These are phyloP conservation scores for Chironomus riparius DNA, from an alignment of 2,888 invertebrate genomes.

Conservation along the genomic window DNA sequence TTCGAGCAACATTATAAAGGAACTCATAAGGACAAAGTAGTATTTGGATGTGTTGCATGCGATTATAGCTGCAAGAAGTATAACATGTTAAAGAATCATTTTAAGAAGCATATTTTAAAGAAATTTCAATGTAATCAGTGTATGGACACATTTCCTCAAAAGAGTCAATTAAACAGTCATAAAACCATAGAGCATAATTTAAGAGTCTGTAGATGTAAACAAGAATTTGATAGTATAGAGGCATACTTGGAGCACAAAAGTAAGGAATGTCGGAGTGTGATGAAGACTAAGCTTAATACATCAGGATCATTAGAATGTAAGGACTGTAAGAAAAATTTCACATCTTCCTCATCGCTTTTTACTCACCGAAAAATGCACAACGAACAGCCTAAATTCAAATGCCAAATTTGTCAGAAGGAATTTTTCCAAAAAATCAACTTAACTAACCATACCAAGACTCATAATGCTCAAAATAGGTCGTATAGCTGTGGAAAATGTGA, in stretches of 20 bases:
- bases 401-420: conserved; percentile 43
- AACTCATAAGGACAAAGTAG: neutral
- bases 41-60: conserved; percentile 5
- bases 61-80: conserved; percentile 14
- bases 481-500: conserved; percentile 41
- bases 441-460: conserved; percentile 41
- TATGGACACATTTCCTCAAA: conserved; percentile 29
- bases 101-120: conserved; percentile 32
- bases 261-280: conserved; percentile 39
- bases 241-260: conserved; percentile 39
- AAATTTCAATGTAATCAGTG: conserved; percentile 39
- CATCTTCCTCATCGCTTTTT: conserved; percentile 41
- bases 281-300: conserved; percentile 31
- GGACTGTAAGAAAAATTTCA: conserved; percentile 42
- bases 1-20: too few relatives aligned
- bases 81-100: conserved; percentile 7
- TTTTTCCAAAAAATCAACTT: conserved; percentile 43
- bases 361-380: conserved; percentile 43
- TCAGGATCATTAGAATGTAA: conserved; percentile 34
- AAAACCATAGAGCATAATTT: conserved; percentile 36
- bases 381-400: conserved; percentile 41
- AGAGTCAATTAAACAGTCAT: conserved; percentile 31
- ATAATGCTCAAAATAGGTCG: conserved; percentile 39
- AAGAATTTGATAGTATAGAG: conserved; percentile 37
- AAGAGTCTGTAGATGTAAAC: conserved; percentile 38